These are phyloP conservation scores for Mythimna albipuncta DNA, from an alignment of 2,888 invertebrate genomes.

Conservation along the genomic window DNA sequence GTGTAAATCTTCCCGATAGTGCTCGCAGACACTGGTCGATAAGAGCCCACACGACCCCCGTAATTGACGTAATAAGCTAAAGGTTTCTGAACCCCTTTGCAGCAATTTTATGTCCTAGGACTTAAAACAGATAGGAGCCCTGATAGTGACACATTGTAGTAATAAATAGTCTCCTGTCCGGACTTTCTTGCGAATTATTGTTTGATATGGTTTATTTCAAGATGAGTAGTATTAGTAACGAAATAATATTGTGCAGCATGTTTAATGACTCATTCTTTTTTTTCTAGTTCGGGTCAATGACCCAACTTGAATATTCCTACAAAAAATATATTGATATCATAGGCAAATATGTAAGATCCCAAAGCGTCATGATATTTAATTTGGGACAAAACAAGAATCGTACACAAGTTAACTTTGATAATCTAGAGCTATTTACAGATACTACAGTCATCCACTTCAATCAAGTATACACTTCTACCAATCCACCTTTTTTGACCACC, in stretches of 20 bases:
- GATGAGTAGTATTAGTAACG: not conserved
- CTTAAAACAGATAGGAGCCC: slow-evolving; percentile 74
- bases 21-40: slow-evolving; percentile 77
- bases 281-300: not conserved
- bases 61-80: slow-evolving; percentile 86
- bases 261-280: slow-evolving; percentile 9
- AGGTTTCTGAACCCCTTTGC: slow-evolving; percentile 73
- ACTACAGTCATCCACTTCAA: not conserved
- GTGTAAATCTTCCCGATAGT: slow-evolving; percentile 86
- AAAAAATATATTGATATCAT: not conserved
- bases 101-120: slow-evolving; percentile 71
- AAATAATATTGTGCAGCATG: not conserved
- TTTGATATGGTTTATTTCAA: slow-evolving; percentile 19
- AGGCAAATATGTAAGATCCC: no score
- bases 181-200: slow-evolving; percentile 43
- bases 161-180: slow-evolving; percentile 48
- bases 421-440: not conserved
- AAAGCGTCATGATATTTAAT: not conserved
- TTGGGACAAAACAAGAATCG: not conserved
- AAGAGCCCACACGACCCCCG: slow-evolving; percentile 81
- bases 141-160: slow-evolving; percentile 67
- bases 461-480: not conserved
- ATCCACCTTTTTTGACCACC: slow-evolving; percentile 23
- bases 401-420: not conserved
- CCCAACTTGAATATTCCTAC: not conserved